Conservation (phyloP, 2,888 invertebrate species). For the Caenorhabditis zanzibari region DNA sequence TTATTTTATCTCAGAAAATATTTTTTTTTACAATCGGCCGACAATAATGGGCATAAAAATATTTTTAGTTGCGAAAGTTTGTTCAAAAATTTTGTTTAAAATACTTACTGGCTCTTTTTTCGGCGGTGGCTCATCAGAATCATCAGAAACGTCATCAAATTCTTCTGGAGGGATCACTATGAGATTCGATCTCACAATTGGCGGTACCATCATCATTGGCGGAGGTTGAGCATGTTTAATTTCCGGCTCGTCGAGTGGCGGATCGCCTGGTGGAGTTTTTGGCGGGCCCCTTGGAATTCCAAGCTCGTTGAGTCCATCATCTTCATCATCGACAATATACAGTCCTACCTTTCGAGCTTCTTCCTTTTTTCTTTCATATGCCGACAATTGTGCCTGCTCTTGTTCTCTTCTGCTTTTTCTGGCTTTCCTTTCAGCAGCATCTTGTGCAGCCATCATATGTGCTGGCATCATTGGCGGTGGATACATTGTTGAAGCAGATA, state of each 20-base stretch:
- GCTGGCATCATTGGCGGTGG: too few species aligned
- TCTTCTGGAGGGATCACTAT: neutral
- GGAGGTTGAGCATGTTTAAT: too few species aligned
- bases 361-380: too few species aligned
- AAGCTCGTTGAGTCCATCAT: slow-evolving; percentile 8
- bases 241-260: neutral
- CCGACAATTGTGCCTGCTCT: too few species aligned
- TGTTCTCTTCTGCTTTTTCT: neutral
- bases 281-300: slow-evolving; percentile 36
- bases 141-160: slow-evolving; percentile 30
- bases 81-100: too few species aligned
- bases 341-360: too few species aligned
- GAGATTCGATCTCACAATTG: neutral
- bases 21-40: too few species aligned
- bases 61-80: neutral
- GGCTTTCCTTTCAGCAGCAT: neutral
- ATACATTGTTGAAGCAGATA: too few species aligned
- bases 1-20: too few species aligned
- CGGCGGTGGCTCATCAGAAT: neutral
- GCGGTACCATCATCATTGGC: too few species aligned
- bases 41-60: too few species aligned
- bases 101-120: too few species aligned
- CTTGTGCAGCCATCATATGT: neutral
- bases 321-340: neutral
- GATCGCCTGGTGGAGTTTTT: slow-evolving; percentile 8